phyloP scores from a whole-genome alignment of 1,140 invertebrate genomes.

The Lysiphlebus fabarum region DNA sequence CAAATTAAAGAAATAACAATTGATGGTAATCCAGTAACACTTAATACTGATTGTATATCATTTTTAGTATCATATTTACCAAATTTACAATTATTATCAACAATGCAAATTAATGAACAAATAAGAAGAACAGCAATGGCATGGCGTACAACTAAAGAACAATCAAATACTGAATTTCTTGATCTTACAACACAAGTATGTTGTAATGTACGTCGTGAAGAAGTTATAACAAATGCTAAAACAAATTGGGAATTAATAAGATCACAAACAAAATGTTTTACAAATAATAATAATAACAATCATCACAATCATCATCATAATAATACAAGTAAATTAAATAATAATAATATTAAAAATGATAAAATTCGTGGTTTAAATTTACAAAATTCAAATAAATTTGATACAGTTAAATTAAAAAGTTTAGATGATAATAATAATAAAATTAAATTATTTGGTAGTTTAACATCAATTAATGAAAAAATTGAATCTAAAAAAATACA shows the following conservation, averaged over 20 bases:
- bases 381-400: conserved; percentile 42
- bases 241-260: conserved; percentile 77
- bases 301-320: no score
- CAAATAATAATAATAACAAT: no score
- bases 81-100: conserved; percentile 65
- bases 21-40: conserved; percentile 80
- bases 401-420: conserved; percentile 33
- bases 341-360: conserved; percentile 32
- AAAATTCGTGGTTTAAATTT: conserved; percentile 33
- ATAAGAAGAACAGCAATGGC: conserved; percentile 69
- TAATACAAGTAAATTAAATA: conserved; percentile 24
- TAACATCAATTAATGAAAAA: conserved; percentile 47
- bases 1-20: conserved; percentile 78
- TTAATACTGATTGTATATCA: conserved; percentile 71
- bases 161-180: conserved; percentile 64
- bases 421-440: conserved; percentile 36
- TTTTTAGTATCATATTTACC: conserved; percentile 77
- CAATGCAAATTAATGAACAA: conserved; percentile 68
- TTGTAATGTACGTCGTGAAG: conserved; percentile 66
- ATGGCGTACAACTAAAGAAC: conserved; percentile 73
- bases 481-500: conserved; percentile 42
- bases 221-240: conserved; percentile 76
- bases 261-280: conserved; percentile 60
- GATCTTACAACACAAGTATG: conserved; percentile 66
- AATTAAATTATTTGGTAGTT: conserved; percentile 39